Percentiles rank a stretch among this genome's conserved stretches.
Evolutionary conservation across 1,140 invertebrate species (phyloP).

Genomic region (Solenopsis fugax): DNA sequence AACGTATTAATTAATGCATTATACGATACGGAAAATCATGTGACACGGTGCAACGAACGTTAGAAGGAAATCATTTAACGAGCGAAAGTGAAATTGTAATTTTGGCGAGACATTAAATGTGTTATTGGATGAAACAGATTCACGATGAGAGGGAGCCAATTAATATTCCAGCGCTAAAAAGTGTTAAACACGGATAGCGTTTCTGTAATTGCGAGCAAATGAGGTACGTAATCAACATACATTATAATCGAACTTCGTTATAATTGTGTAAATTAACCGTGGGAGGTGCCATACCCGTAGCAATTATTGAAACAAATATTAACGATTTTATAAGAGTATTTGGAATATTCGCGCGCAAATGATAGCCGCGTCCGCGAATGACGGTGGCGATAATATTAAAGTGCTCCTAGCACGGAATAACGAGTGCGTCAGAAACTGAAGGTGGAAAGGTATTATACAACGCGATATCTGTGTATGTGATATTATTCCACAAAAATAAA

Average conservation of each 20-base stretch:
- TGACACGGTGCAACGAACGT: constrained; percentile 9
- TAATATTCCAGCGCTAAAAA: constrained; percentile 59
- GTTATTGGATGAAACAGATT: constrained; percentile 65
- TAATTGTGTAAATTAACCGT: constrained; percentile 64
- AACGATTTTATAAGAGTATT: constrained; percentile 61
- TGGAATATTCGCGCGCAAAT: constrained; percentile 57
- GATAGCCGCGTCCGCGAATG: constrained; percentile 40
- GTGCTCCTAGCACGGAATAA: constrained; percentile 10
- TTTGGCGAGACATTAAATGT: constrained; percentile 61
- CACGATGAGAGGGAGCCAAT: constrained; percentile 48
- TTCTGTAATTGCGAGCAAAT: constrained; percentile 61
- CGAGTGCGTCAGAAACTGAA: background rate
- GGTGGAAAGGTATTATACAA: constrained; percentile 1
- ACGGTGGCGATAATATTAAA: constrained; percentile 53
- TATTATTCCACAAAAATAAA: constrained; percentile 28
- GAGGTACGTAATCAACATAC: constrained; percentile 63
- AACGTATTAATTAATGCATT: constrained; percentile 45
- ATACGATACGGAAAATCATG: constrained; percentile 14
- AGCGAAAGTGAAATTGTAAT: constrained; percentile 58
- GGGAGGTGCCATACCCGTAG: constrained; percentile 52
- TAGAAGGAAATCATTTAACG: constrained; percentile 38
- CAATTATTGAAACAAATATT: constrained; percentile 64
- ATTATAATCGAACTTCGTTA: constrained; percentile 60
- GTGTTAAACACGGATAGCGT: constrained; percentile 63
- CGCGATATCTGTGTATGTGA: background rate